Percentiles rank a stretch among this genome's conserved stretches.
Conservation (phyloP, 2,797 vertebrate species). For the Sebastes minor region DNA sequence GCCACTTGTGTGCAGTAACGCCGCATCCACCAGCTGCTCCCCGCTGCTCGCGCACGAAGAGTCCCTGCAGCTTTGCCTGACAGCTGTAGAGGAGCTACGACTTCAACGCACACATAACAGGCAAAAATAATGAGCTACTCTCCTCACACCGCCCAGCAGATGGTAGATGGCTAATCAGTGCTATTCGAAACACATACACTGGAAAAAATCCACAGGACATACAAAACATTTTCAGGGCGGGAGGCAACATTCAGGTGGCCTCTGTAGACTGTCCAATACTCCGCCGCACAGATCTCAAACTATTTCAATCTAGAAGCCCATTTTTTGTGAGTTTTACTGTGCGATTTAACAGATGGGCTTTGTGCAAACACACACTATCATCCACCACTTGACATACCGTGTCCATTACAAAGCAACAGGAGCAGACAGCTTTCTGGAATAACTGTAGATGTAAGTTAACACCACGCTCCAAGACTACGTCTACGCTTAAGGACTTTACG, state of each 20-base stretch:
- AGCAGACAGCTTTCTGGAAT: slow-evolving; percentile 7
- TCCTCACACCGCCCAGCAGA: slow-evolving; percentile 62
- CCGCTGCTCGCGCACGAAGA: slow-evolving; percentile 44
- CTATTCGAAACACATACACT: slow-evolving; percentile 39
- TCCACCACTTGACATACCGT: background rate
- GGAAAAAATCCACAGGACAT: slow-evolving; percentile 58
- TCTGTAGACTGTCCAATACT: background rate
- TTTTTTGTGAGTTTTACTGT: background rate
- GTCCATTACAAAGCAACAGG: slow-evolving; percentile 12
- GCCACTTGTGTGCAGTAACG: slow-evolving; percentile 46
- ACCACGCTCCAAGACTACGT: background rate
- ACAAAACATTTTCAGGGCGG: slow-evolving; percentile 48
- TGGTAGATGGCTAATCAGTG: slow-evolving; percentile 69
- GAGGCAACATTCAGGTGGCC: slow-evolving; percentile 37
- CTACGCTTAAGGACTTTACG: background rate
- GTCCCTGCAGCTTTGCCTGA: slow-evolving; percentile 59
- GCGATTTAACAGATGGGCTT: background rate
- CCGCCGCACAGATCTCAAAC: background rate
- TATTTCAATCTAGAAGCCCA: background rate
- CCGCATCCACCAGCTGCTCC: slow-evolving; percentile 50
- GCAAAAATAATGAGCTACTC: slow-evolving; percentile 62
- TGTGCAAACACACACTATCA: background rate
- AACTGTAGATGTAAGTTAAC: slow-evolving; percentile 4
- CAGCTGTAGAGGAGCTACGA: slow-evolving; percentile 48
- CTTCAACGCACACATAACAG: slow-evolving; percentile 44